Base-by-base conservation (phyloP, 2,113 vertebrate genomes). In the Cyphomyrus discorhynchus region DNA sequence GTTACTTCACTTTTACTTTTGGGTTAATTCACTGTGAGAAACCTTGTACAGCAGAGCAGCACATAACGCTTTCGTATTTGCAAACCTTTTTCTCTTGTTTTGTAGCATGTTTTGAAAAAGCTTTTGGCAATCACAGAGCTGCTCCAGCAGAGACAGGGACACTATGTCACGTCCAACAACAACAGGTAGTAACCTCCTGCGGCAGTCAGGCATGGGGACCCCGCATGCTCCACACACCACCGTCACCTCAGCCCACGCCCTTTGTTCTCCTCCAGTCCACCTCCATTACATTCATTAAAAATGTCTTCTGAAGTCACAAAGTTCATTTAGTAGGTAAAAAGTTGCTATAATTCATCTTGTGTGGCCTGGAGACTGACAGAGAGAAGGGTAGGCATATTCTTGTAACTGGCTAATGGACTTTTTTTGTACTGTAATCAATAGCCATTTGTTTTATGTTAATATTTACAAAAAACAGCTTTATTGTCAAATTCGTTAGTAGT, bases 121-220 rank as follows among this genome's bases (percentile, higher is more conserved):
- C 97, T 99, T 92, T 94, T 99, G 96, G 98, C 98, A 91, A 98
- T 99, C 94, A 99, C 98, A 88, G 98, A 99, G 97, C 97, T 99
- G 93, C 98, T 99, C 91, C 98, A 99, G 94, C 98, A 99, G 94
- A 99, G 98, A 95, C 98, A 98, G 94, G 96, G 96, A 90, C 98
- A 99, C 93, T 99, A 99, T 94, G 98, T 97, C 89, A 96, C 97
- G 95, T 97, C 98, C 77, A 99, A 99, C 91, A 98, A 96, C 93
- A 97, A 93, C 96, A 99, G 98, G 98, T 99, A 99, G 98, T 98
- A 95, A 94, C 3, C 58, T 91, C 95, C 95, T 92, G 24, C 3
- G 13, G 91, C 94, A 95, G 92, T 93, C 95, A 93, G 17, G 53
- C 53, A 21, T 21, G 53, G 5, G 53, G 19, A 3, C 19, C 95